Evolutionary conservation across 2,888 invertebrate genomes (phyloP).

Genomic region (Alloscopus bannaensis): DNA sequence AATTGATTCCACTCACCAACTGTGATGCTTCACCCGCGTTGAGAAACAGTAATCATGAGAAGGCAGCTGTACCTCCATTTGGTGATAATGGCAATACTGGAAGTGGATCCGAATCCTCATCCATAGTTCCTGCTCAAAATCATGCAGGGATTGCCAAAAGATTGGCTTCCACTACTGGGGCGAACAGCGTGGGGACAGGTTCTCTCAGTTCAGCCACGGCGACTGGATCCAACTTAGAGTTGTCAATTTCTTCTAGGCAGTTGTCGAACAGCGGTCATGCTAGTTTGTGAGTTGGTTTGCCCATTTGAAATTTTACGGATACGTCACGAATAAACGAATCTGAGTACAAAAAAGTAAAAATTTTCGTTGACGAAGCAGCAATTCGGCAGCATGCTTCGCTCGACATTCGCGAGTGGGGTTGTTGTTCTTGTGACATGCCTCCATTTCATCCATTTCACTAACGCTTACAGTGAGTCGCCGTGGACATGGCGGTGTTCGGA

Average conservation of each 20-base stretch:
- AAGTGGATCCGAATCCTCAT: slow-evolving; percentile 15
- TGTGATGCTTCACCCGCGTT: slow-evolving; percentile 61
- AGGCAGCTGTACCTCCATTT: slow-evolving; percentile 51
- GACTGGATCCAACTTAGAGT: slow-evolving; percentile 27
- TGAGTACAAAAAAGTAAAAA: too few species aligned
- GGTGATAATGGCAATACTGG: slow-evolving; percentile 11
- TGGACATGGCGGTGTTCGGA: slow-evolving; percentile 72
- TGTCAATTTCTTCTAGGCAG: slow-evolving; percentile 55
- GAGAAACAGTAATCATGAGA: slow-evolving; percentile 59
- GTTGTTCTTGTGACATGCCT: slow-evolving; percentile 5
- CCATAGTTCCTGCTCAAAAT: slow-evolving; percentile 5
- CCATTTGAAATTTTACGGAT: slow-evolving; percentile 7
- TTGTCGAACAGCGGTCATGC: slow-evolving; percentile 50
- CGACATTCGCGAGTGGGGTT: slow-evolving; percentile 17
- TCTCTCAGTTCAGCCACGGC: neutral
- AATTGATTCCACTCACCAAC: slow-evolving; percentile 45
- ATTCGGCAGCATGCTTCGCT: slow-evolving; percentile 1
- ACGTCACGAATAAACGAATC: too few species aligned
- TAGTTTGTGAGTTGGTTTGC: slow-evolving; percentile 50
- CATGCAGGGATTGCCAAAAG: slow-evolving; percentile 58
- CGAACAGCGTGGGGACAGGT: slow-evolving; percentile 6
- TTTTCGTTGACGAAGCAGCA: too few species aligned
- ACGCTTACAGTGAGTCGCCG: slow-evolving; percentile 70
- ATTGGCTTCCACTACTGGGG: slow-evolving; percentile 54
- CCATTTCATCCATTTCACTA: slow-evolving; percentile 38